Conservation (phyloP, 2,113 vertebrate genomes). For the Trinectes maculatus region DNA sequence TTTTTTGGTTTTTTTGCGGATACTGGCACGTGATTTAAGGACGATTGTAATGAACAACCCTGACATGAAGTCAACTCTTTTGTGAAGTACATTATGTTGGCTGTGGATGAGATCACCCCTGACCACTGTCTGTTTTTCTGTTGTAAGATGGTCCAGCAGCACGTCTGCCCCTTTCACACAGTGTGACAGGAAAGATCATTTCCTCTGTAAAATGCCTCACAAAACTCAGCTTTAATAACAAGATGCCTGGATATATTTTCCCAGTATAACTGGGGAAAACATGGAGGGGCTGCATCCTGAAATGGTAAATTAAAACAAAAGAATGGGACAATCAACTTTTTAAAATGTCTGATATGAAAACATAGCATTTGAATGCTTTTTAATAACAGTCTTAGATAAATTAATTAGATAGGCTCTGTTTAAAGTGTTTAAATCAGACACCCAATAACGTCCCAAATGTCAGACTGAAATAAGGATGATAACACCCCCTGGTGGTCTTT, state of each 20-base stretch:
- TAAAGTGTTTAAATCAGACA: no score
- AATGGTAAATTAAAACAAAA: constrained; percentile 12
- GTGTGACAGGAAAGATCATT: constrained; percentile 47
- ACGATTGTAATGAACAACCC: constrained; percentile 46
- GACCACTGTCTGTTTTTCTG: constrained; percentile 21
- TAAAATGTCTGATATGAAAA: not conserved
- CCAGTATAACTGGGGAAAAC: not conserved
- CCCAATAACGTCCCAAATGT: not conserved
- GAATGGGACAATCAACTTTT: not conserved
- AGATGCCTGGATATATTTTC: not conserved
- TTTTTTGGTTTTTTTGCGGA: no score
- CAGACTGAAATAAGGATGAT: constrained; percentile 28
- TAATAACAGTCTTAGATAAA: no score
- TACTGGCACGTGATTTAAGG: no score
- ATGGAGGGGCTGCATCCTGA: not conserved
- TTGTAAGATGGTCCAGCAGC: constrained; percentile 17
- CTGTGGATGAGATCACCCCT: constrained; percentile 21
- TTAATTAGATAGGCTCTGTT: no score
- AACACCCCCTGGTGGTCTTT: constrained; percentile 66
- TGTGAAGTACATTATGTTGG: constrained; percentile 15
- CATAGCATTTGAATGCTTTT: no score
- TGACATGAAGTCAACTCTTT: constrained; percentile 35
- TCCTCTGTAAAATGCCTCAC: constrained; percentile 37
- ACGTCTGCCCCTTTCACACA: constrained; percentile 38
- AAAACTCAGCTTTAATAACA: constrained; percentile 21